Percentiles rank a stretch among this genome's conserved stretches.
Conservation (phyloP, 2,113 vertebrate species). For the human region GRCh38 chr12:22805501-22806000, state of each 20-base stretch:
- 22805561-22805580: too few species aligned
- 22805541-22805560: too few species aligned
- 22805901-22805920: background rate
- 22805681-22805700: background rate
- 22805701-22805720: background rate
- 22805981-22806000: constrained; percentile 47
- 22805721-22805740: background rate
- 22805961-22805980: constrained; percentile 39
- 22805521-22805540: too few species aligned
- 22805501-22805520: too few species aligned
- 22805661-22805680: background rate
- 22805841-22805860: background rate
- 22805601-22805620: too few species aligned
- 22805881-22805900: background rate
- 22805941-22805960: constrained; percentile 3
- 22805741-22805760: background rate
- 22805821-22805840: background rate
- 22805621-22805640: too few species aligned
- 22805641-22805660: background rate
- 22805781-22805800: background rate
- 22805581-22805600: too few species aligned
- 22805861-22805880: background rate
- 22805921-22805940: background rate
- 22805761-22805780: background rate
- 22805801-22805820: background rate